These are phyloP conservation scores for Lepidocyrtoides sp. DNA, from an alignment of 2,888 invertebrate species.

Conservation along the genomic window DNA sequence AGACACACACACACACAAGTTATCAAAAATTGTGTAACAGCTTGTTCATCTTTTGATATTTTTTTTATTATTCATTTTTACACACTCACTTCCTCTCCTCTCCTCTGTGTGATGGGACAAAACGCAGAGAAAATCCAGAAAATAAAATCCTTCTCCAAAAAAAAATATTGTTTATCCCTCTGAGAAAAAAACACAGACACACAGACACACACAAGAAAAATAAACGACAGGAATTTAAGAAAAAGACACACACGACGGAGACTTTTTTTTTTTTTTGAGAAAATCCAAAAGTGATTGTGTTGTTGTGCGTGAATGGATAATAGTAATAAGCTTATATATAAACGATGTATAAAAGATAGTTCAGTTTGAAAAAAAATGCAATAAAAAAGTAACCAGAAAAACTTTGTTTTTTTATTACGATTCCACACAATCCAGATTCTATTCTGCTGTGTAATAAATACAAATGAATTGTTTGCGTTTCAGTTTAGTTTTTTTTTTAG, in stretches of 20 bases:
- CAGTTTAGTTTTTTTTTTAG: neutral
- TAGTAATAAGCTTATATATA: slow-evolving; percentile 1
- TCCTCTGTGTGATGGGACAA: neutral
- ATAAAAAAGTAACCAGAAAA: slow-evolving; percentile 25
- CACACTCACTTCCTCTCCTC: neutral
- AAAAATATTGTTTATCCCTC: slow-evolving; percentile 1
- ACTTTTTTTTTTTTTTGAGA: too few relatives aligned
- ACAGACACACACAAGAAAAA: slow-evolving; percentile 12
- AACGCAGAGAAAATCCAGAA: neutral
- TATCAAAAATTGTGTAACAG: neutral
- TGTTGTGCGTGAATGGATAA: slow-evolving; percentile 31
- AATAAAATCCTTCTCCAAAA: neutral
- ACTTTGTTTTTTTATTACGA: slow-evolving; percentile 22
- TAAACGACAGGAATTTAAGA: slow-evolving; percentile 14
- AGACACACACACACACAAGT: neutral
- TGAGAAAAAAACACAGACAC: neutral
- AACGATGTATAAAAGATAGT: neutral
- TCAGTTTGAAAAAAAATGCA: slow-evolving; percentile 27
- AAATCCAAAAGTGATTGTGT: slow-evolving; percentile 6
- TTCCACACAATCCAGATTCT: slow-evolving; percentile 1
- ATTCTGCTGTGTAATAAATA: neutral
- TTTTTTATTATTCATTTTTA: neutral
- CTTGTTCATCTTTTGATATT: neutral
- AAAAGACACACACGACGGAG: slow-evolving; percentile 29
- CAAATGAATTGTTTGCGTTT: neutral